Base-by-base conservation (phyloP, 1,140 invertebrate genomes). In the Lepidurus arcticus region DNA sequence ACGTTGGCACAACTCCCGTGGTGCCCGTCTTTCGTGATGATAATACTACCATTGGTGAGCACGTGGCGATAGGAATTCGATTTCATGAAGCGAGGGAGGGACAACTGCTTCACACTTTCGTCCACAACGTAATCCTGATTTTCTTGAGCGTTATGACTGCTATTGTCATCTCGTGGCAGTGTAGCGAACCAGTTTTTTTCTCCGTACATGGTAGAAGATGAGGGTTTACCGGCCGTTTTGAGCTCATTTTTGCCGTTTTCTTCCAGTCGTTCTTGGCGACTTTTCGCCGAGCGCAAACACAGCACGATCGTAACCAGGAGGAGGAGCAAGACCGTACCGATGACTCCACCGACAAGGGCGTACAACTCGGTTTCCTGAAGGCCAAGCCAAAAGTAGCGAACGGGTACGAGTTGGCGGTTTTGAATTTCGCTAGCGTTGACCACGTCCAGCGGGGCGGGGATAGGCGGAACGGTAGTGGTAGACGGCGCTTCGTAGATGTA, bases 401-500 rank as follows among this genome's bases (percentile, higher is more conserved):
- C 53, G 53, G 53, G 53, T 13, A 65, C 16, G 21, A 65, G 53
- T 65, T 65, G 53, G 13, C 53, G 75, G 13, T 42, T 75, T 42
- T 65, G 11, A 44, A 43, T 78, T 11, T 81, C 73, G 74, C 24
- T 73, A 34, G 76, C 65, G 7, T 44, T 44, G n/a, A 80, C 75
- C 42, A 47, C 7, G 80, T 76, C 47, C 80, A 77, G 44, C 47
- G 79, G 77, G 47, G 81, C 79, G 65, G 81, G 78, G 77, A 80
- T 77, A 79, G 81, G 81, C 73, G 81, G 80, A 73, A 81, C 80
- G 11, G 79, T 76, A 16, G 81, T 80, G 42, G 82, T 82, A 11
- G 81, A 79, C 9, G 82, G 81, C 13, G 81, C 73, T 80, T 83
- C 82, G 76, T 82, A 81, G 79, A 83, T 83, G 11, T 83, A 80